These are phyloP conservation scores for Cerastis leucographa DNA, from an alignment of 2,888 invertebrate species.

Conservation along the genomic window DNA sequence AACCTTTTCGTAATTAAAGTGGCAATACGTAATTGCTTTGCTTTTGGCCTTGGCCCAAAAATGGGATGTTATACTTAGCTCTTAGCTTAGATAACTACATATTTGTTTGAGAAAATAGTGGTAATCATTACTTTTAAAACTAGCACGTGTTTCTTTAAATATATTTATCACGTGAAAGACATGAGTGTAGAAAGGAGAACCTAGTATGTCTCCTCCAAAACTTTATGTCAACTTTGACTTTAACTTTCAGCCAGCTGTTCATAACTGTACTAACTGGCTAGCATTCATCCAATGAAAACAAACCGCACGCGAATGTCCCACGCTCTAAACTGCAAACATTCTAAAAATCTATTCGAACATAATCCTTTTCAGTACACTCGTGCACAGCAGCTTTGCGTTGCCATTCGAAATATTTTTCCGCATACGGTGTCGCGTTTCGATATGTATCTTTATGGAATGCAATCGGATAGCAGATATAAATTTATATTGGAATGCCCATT, in stretches of 20 bases:
- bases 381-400: constrained; percentile 55
- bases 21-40: constrained; percentile 36
- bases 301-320: constrained; percentile 24
- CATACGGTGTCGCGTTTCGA: constrained; percentile 50
- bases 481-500: constrained; percentile 73
- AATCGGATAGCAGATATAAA: constrained; percentile 67
- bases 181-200: background rate
- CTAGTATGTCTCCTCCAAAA: background rate
- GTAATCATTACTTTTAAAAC: background rate
- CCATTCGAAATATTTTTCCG: constrained; percentile 66
- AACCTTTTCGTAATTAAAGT: constrained; percentile 34
- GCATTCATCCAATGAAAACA: constrained; percentile 35
- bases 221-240: background rate
- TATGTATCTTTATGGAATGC: constrained; percentile 66
- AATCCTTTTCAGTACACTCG: constrained; percentile 57
- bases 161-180: background rate
- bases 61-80: background rate
- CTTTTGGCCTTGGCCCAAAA: constrained; percentile 3
- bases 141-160: background rate
- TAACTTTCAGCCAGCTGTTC: background rate
- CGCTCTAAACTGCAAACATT: constrained; percentile 51
- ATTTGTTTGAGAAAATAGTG: background rate
- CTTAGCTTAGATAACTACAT: background rate
- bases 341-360: constrained; percentile 56
- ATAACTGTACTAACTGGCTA: constrained; percentile 34